These are phyloP conservation scores for Phenacoccus solenopsis DNA, from an alignment of 1,140 invertebrate species.

Conservation along the genomic window DNA sequence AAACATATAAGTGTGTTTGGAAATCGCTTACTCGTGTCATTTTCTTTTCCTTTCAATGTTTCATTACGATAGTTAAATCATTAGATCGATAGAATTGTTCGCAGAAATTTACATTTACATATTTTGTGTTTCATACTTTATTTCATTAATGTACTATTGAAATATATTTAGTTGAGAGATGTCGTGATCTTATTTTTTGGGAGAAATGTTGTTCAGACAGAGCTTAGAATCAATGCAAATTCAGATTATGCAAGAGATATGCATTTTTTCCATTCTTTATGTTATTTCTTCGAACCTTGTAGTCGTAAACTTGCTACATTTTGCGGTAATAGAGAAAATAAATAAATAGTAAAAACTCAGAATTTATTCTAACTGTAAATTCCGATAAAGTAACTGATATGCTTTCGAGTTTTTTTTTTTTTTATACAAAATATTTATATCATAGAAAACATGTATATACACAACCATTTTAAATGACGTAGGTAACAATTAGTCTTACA, in stretches of 20 bases:
- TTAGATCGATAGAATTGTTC: too few relatives aligned
- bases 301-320: too few relatives aligned
- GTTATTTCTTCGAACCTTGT: too few relatives aligned
- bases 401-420: not conserved
- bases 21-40: not conserved
- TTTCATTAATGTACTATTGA: not conserved
- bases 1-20: not conserved
- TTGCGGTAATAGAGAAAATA: not conserved
- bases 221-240: too few relatives aligned
- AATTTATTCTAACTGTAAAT: not conserved
- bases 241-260: too few relatives aligned
- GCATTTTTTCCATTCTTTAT: too few relatives aligned
- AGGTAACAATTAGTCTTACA: not conserved
- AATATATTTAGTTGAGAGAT: not conserved
- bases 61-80: not conserved
- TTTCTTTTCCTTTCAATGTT: not conserved
- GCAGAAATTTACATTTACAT: not conserved
- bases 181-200: not conserved
- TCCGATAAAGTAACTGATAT: not conserved
- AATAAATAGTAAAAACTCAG: not conserved
- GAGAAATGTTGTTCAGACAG: too few relatives aligned
- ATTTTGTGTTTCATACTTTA: not conserved
- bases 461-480: not conserved
- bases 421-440: not conserved
- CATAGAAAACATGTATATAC: not conserved